Evolutionary conservation across 1,140 invertebrate species (phyloP).

Genomic region (Potamilus streckersoni): DNA sequence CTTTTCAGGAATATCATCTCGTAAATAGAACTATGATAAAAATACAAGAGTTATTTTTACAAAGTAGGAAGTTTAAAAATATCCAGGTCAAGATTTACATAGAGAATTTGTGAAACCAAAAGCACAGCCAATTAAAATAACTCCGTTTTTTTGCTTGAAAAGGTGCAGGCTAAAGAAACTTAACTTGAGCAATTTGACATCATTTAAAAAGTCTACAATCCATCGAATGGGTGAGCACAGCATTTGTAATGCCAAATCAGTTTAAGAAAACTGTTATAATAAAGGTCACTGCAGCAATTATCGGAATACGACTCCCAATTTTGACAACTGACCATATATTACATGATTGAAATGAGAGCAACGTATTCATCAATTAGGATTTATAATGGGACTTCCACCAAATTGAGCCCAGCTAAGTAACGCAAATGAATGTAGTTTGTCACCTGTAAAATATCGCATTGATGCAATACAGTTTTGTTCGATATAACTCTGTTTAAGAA

Average conservation of each 20-base stretch:
- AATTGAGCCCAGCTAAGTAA: constrained; percentile 33
- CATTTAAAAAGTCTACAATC: background rate
- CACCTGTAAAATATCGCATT: background rate
- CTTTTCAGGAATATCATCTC: background rate
- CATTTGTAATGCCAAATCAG: background rate
- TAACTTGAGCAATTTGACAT: background rate
- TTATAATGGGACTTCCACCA: constrained; percentile 42
- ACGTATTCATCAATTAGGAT: constrained; percentile 42
- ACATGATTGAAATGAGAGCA: constrained; percentile 34
- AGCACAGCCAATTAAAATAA: background rate
- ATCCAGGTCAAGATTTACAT: constrained; percentile 11
- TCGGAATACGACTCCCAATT: constrained; percentile 13
- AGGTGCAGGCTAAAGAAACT: no score
- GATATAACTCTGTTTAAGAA: constrained; percentile 8
- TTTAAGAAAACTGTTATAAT: background rate
- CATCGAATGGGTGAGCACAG: background rate
- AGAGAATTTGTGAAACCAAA: constrained; percentile 7
- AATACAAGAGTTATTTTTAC: constrained; percentile 5
- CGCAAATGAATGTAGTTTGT: constrained; percentile 11
- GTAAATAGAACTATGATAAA: background rate
- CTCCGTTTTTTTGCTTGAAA: no score
- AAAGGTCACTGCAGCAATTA: background rate
- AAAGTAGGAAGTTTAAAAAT: constrained; percentile 19
- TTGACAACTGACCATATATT: constrained; percentile 44
- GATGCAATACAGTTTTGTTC: constrained; percentile 4